phyloP scores from a whole-genome alignment of 1,140 invertebrate species.

The Drosophila littoralis region DNA sequence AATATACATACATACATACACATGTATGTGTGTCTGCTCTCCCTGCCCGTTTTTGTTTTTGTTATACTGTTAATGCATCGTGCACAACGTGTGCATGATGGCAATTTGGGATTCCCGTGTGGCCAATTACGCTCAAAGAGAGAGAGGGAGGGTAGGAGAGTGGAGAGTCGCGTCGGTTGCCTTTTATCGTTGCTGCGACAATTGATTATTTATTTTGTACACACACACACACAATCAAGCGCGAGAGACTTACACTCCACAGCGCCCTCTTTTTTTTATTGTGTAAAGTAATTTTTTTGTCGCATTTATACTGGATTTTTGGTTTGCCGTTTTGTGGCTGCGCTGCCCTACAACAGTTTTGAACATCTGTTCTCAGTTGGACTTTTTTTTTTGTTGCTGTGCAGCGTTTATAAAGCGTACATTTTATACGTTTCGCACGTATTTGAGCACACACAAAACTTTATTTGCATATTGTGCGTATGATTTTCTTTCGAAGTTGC shows the following conservation, averaged over 20 bases:
- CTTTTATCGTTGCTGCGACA: conserved; percentile 53
- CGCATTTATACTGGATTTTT: conserved; percentile 34
- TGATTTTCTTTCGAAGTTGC: conserved; percentile 7
- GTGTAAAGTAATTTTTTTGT: conserved; percentile 25
- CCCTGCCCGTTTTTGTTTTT: conserved; percentile 13
- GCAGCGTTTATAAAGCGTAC: conserved; percentile 25
- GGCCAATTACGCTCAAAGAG: conserved; percentile 59
- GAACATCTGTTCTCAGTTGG: conserved; percentile 35
- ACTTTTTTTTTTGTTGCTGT: conserved; percentile 16
- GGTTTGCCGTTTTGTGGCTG: conserved; percentile 9
- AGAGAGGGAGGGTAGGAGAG: conserved; percentile 5
- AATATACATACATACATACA: conserved; percentile 24
- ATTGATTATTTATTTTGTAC: conserved; percentile 76
- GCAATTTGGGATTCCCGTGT: conserved; percentile 75
- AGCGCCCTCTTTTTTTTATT: conserved; percentile 28
- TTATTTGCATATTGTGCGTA: conserved; percentile 19
- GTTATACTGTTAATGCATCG: conserved; percentile 39
- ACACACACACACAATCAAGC: conserved; percentile 13
- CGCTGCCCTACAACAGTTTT: conserved; percentile 12
- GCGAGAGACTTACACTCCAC: conserved; percentile 23
- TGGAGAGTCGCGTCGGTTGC: conserved; percentile 23
- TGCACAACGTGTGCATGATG: conserved; percentile 48
- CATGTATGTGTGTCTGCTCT: conserved; percentile 28
- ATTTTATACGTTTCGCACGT: conserved; percentile 42
- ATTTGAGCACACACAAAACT: conserved; percentile 29